These are phyloP conservation scores for Mesitornis unicolor DNA, from an alignment of 2,113 vertebrate species.

Conservation along the genomic window DNA sequence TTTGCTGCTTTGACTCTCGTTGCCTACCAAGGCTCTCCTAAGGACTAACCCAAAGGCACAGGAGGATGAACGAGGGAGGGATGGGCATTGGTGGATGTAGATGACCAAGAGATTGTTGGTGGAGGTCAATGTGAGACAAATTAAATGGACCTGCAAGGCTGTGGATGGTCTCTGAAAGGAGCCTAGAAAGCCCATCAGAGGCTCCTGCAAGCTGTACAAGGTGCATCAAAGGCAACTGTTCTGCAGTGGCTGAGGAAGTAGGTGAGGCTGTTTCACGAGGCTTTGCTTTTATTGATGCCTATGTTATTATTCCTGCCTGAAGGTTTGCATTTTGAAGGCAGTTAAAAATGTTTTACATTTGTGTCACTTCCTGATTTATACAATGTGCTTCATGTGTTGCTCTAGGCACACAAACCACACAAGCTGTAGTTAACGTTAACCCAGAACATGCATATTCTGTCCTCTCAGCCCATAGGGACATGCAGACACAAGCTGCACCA, in stretches of 20 bases:
- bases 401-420: slow-evolving; percentile 8
- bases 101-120: background rate
- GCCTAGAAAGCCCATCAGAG: background rate
- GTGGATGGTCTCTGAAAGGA: background rate
- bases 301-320: background rate
- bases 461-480: background rate
- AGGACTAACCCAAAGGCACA: background rate
- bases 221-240: background rate
- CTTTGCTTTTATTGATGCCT: background rate
- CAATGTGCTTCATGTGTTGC: background rate
- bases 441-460: background rate
- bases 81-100: background rate
- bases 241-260: accelerated
- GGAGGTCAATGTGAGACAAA: background rate
- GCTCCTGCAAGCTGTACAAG: background rate
- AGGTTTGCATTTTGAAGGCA: slow-evolving; percentile 21
- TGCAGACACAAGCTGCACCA: background rate
- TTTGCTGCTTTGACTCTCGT: background rate
- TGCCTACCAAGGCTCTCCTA: background rate
- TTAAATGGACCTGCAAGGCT: background rate
- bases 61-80: background rate
- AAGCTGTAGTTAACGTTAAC: slow-evolving; percentile 3
- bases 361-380: slow-evolving; percentile 30
- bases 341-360: slow-evolving; percentile 11
- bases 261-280: background rate